Evolutionary conservation across 64 coral and sea anemone genomes (phyloP).

Genomic region (Montipora sp.): DNA sequence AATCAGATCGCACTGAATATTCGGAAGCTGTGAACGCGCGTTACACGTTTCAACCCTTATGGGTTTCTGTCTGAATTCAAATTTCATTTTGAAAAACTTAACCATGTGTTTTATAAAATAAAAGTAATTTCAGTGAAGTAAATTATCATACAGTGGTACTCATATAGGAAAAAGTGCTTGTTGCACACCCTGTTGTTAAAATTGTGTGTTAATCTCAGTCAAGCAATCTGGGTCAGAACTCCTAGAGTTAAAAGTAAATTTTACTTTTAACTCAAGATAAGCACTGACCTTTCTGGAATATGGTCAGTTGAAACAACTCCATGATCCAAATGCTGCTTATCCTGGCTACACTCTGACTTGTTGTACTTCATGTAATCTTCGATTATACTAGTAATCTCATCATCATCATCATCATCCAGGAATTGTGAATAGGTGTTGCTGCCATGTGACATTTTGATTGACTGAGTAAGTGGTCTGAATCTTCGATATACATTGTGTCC

Average conservation of each 20-base stretch:
- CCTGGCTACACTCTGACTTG: background rate
- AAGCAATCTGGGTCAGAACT: too few species aligned
- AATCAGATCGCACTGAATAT: too few species aligned
- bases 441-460: constrained; percentile 15
- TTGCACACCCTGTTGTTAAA: too few species aligned
- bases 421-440: constrained; percentile 24
- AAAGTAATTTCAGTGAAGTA: too few species aligned
- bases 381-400: constrained; percentile 72
- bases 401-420: constrained; percentile 70
- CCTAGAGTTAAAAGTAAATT: background rate
- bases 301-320: constrained; percentile 31
- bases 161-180: too few species aligned
- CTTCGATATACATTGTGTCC: constrained; percentile 15
- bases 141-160: too few species aligned
- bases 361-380: constrained; percentile 68
- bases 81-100: too few species aligned
- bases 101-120: too few species aligned
- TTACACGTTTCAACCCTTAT: too few species aligned
- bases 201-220: too few species aligned
- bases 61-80: too few species aligned
- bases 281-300: constrained; percentile 7
- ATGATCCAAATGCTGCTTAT: constrained; percentile 30
- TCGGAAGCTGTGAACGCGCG: too few species aligned
- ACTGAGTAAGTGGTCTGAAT: constrained; percentile 49
- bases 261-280: background rate